phyloP scores from a whole-genome alignment of 2,888 invertebrate genomes.

The Marronus borbonicus region DNA sequence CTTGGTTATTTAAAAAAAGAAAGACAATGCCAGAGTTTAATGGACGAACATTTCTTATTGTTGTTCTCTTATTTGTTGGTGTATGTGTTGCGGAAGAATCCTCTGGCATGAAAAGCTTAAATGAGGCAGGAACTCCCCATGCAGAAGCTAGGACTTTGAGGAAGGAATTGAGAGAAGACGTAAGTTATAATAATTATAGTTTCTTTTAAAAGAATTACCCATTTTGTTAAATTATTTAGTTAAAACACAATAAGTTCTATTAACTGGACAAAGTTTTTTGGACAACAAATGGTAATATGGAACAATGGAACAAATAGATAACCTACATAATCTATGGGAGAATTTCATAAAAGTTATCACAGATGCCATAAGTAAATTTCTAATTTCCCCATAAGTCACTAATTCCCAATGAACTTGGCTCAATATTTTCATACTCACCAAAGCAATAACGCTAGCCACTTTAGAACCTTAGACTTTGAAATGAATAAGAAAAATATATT shows the following conservation, averaged over 20 bases:
- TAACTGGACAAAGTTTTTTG: too few species aligned
- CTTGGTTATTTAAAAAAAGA: neutral
- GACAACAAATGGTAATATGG: too few species aligned
- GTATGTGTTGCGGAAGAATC: constrained; percentile 21
- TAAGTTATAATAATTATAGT: constrained; percentile 20
- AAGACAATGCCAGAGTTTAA: neutral
- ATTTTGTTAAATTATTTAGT: too few species aligned
- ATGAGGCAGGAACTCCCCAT: neutral
- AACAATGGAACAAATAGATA: neutral
- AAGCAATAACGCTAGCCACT: too few species aligned
- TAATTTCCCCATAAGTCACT: neutral
- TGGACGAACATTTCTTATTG: neutral
- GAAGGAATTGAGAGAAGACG: constrained; percentile 33
- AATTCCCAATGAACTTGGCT: too few species aligned
- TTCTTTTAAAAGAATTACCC: neutral
- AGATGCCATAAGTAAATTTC: neutral
- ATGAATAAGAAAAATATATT: too few species aligned
- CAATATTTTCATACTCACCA: too few species aligned
- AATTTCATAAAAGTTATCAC: neutral
- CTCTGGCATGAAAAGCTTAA: neutral
- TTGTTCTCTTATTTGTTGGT: constrained; percentile 19
- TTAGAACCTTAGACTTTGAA: too few species aligned
- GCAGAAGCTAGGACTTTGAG: constrained; percentile 14
- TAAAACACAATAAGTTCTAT: too few species aligned
- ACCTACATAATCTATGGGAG: neutral